A percentile compares a stretch with the other conserved stretches of the same genome.
phyloP scores from a whole-genome alignment of 2,113 vertebrate genomes.

The Sinocyclocheilus grahami region DNA sequence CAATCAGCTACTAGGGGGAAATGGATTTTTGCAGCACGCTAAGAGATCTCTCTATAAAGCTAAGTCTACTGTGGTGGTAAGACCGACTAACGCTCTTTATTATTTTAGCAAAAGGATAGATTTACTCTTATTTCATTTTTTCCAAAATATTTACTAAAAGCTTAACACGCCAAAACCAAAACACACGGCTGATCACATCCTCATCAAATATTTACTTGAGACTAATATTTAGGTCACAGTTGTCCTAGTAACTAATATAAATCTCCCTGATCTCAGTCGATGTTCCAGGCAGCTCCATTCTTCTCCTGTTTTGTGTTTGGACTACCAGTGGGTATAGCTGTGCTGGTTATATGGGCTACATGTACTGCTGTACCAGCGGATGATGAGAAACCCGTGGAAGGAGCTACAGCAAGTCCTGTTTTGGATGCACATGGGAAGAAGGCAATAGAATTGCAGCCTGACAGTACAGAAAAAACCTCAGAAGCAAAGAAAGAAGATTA shows the following conservation, averaged over 20 bases:
- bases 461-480: constrained; percentile 55
- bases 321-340: constrained; percentile 80
- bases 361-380: constrained; percentile 74
- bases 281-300: constrained; percentile 82
- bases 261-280: constrained; percentile 68
- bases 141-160: background rate
- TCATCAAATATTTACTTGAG: constrained; percentile 35
- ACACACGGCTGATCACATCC: background rate
- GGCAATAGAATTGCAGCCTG: constrained; percentile 16
- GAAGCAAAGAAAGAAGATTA: constrained; percentile 65
- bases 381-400: constrained; percentile 42
- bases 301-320: constrained; percentile 85
- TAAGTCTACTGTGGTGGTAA: constrained; percentile 81
- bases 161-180: background rate
- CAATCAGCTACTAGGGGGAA: constrained; percentile 86
- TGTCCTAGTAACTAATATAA: constrained; percentile 20
- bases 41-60: constrained; percentile 82
- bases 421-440: constrained; percentile 22
- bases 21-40: constrained; percentile 80
- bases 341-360: constrained; percentile 85
- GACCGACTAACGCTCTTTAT: constrained; percentile 49
- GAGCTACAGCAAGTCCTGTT: background rate
- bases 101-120: background rate
- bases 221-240: constrained; percentile 1
- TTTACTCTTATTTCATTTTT: background rate